Conservation (phyloP, 2,113 vertebrate species). For the Dunckerocampus dactyliophorus region DNA sequence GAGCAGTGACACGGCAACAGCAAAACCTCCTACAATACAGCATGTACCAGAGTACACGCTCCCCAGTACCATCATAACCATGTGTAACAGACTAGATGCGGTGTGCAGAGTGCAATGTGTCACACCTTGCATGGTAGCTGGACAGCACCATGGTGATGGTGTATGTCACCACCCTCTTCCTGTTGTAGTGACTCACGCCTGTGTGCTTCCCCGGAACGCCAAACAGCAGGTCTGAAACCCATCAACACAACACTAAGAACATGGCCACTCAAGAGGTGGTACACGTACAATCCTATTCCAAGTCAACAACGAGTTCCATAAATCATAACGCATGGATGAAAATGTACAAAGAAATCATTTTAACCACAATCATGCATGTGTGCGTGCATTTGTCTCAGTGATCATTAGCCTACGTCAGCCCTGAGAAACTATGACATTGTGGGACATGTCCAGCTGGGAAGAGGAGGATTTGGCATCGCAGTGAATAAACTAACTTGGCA, state of each 20-base stretch:
- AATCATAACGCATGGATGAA: not conserved
- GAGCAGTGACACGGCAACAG: no score
- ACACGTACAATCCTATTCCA: not conserved
- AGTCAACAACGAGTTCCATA: not conserved
- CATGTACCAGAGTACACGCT: not conserved
- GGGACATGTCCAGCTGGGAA: no score
- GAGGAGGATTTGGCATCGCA: no score
- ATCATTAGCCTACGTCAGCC: no score
- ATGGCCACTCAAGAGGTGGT: not conserved
- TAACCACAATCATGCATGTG: not conserved
- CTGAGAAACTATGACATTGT: no score
- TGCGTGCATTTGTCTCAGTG: no score
- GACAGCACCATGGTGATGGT: slow-evolving; percentile 86
- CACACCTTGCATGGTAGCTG: slow-evolving; percentile 85
- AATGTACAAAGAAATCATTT: not conserved
- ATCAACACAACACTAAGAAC: slow-evolving; percentile 19
- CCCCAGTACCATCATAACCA: no score
- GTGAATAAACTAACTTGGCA: no score
- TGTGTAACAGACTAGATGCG: no score
- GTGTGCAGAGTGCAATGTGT: no score
- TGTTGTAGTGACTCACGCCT: slow-evolving; percentile 83
- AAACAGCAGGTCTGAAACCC: slow-evolving; percentile 84
- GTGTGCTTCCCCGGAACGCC: slow-evolving; percentile 89
- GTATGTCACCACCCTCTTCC: slow-evolving; percentile 84
- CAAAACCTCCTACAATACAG: not conserved